A percentile compares a stretch with the other conserved stretches of the same genome.
Evolutionary conservation across 2,888 invertebrate species (phyloP).

Genomic region (Pristionchus mayeri): DNA sequence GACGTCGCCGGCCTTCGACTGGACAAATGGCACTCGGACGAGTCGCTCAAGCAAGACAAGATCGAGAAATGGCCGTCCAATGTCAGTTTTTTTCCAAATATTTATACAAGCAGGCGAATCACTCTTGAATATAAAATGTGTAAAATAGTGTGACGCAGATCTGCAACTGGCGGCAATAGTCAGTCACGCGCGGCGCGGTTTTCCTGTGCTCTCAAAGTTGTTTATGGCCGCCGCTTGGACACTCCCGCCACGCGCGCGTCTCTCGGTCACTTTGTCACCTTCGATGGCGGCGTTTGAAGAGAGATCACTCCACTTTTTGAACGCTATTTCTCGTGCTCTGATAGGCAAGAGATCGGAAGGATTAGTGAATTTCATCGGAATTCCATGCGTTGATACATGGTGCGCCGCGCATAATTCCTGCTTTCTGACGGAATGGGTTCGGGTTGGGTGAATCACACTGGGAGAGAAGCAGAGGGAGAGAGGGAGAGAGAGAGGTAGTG

Average conservation of each 20-base stretch:
- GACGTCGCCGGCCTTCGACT: neutral
- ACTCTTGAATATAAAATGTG: too few relatives aligned
- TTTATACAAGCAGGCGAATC: neutral
- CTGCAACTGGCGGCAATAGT: neutral
- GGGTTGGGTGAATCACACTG: neutral
- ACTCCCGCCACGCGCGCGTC: too few relatives aligned
- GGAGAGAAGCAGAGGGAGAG: neutral
- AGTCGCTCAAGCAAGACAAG: neutral
- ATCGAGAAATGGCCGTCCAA: conserved; percentile 14
- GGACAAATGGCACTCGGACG: neutral
- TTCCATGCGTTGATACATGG: too few relatives aligned
- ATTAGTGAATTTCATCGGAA: too few relatives aligned
- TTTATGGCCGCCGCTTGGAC: too few relatives aligned
- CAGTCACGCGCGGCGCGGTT: neutral
- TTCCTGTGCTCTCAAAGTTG: neutral
- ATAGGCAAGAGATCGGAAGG: too few relatives aligned
- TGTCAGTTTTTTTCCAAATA: neutral
- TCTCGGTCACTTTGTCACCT: too few relatives aligned
- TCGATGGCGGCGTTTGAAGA: too few relatives aligned
- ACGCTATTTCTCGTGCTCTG: too few relatives aligned
- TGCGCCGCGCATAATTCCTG: conserved; percentile 28
- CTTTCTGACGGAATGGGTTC: conserved; percentile 13
- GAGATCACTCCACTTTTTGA: too few relatives aligned
- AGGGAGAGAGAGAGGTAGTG: conserved; percentile 1
- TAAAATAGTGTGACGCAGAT: neutral